phyloP scores from a whole-genome alignment of 2,797 vertebrate genomes.

The Apodemus agrarius region DNA sequence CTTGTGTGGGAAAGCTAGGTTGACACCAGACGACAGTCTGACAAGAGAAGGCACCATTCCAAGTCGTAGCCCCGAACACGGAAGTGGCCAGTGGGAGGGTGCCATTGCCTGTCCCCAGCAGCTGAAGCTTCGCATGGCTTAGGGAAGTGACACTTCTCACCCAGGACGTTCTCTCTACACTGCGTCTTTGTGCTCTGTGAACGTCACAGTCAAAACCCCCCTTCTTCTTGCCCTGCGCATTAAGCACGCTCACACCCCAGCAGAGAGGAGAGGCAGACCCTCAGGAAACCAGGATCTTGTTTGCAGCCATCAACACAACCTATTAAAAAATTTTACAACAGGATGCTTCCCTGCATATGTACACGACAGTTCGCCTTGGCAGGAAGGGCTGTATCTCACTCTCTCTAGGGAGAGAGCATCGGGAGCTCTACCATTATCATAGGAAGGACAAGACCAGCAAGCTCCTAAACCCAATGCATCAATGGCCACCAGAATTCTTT shows the following conservation, averaged over 20 bases:
- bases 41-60: not conserved
- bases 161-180: not conserved
- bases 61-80: not conserved
- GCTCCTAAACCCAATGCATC: not conserved
- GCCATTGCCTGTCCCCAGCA: not conserved
- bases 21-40: not conserved
- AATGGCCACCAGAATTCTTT: not conserved
- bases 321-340: not conserved
- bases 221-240: not conserved
- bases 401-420: too few species aligned
- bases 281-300: not conserved
- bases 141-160: not conserved
- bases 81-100: not conserved
- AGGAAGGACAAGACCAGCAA: not conserved
- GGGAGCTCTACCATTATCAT: not conserved
- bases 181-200: not conserved
- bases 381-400: not conserved
- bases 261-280: not conserved
- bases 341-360: too few species aligned
- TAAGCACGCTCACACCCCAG: accelerated
- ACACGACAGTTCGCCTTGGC: not conserved
- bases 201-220: not conserved
- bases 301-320: not conserved
- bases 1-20: not conserved
- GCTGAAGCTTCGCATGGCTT: not conserved